Base-by-base conservation (phyloP, 1,140 invertebrate genomes). In the Doryteuthis pealeii region DNA sequence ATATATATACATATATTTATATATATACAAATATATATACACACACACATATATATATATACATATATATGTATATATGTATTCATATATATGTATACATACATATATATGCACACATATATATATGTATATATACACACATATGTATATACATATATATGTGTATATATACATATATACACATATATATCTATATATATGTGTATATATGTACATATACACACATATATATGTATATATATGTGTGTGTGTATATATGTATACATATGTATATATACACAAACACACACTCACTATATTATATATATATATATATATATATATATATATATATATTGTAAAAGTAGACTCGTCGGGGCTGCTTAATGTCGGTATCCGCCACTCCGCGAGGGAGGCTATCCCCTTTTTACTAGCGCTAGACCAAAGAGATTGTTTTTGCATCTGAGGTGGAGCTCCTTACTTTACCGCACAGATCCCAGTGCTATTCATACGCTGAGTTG, bases 1-100 rank as follows among this genome's bases (percentile, higher is more conserved):
- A 68, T 68, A 31, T 68, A 68, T 68, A 31, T 68, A 68, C 28
- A 68, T 68, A 68, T 30, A 68, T 68, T 10, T 68, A 68, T 68
- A 68, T 68, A 31, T 30, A 68, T 68, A 31, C 28, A 68, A 10
- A 68, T 68, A 35, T 68, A 30, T 68, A 30, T 31, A 30, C 28
- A 30, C 28, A 22, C 28, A 35, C 28, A 35, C 28, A 30, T 68
- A 35, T 22, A 30, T 30, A 35, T 68, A 30, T 68, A 35, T 68
- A 35, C 28, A 35, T 68, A 35, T 30, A 35, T 68, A 35, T 68
- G 22, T 68, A 30, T 68, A 35, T 68, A 31, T 30, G 28, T 35
- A 32, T 22, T 5, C 22, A 22, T 68, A 35, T 22, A 22, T 32
- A 22, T 12, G 10, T 32, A 68, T 30, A 32, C 28, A 32, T 68